Base-by-base conservation (phyloP, 1,140 invertebrate species). In the Drosophila truncata region DNA sequence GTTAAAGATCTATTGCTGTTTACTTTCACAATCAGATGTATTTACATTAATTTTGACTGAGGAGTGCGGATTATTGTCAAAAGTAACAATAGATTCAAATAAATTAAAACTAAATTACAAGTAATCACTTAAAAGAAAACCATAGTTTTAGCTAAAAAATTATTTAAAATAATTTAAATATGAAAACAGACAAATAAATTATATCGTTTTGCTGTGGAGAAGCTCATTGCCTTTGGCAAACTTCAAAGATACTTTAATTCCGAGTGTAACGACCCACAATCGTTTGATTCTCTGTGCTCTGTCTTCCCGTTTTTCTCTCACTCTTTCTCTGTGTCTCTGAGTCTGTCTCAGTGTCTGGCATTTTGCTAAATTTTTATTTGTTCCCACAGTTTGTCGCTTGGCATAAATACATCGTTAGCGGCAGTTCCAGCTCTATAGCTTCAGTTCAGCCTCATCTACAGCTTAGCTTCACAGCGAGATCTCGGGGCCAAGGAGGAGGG, bases 341-440 rank as follows among this genome's bases (percentile, higher is more conserved):
- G 39, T 41, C 8, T n/a, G 16, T 41, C 41, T n/a, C 27, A 39
- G 47, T 61, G 73, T 64, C 67, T 78, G 72, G 78, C 86, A 82
- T 85, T 88, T 85, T 67, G 85, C 81, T 90, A 88, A 90, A 90
- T 85, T 88, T 88, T 82, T 72, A 90, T 91, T 91, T 90, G 85
- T 90, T 90, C 85, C 85, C 85, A 90, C 85, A 90, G 85, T 90
- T 90, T 90, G 85, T 90, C 85, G 86, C 67, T 90, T 84, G 85
- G 85, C 85, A 90, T 90, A 90, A 90, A 90, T 90, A 90, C 85
- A 67, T 90, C 85, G 85, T 90, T 90, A 90, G 85, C 82, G 65
- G 62, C 80, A 62, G 62, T 72, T 54, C 55, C 71, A 76, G 63
- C 37, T 61, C 54, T 64, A 9, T 49, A 71, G 65, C 66, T 41